A percentile compares a stretch with the other conserved stretches of the same genome.
phyloP scores from a whole-genome alignment of 2,888 invertebrate genomes.

The Eupithecia subumbrata region DNA sequence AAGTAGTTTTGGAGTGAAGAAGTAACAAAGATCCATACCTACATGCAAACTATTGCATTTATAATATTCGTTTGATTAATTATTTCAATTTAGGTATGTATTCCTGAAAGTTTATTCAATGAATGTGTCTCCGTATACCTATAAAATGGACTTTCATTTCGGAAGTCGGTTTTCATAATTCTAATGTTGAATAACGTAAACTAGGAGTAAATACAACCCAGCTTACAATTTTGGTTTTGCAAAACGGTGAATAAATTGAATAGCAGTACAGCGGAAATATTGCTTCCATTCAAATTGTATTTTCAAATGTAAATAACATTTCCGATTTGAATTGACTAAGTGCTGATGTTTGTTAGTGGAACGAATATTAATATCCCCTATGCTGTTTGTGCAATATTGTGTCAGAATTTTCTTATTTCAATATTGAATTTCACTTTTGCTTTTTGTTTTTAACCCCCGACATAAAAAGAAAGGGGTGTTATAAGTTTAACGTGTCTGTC shows the following conservation, averaged over 20 bases:
- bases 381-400: background rate
- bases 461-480: too few species aligned
- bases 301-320: background rate
- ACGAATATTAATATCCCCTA: background rate
- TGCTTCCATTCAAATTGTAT: background rate
- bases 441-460: background rate
- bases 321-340: background rate
- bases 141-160: background rate
- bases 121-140: background rate
- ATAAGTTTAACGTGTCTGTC: too few species aligned
- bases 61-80: too few species aligned
- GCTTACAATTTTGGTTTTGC: background rate
- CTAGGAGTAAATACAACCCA: background rate
- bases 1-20: too few species aligned
- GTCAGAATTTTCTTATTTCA: background rate
- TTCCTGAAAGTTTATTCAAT: background rate
- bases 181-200: background rate
- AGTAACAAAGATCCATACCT: too few species aligned
- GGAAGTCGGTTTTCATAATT: background rate
- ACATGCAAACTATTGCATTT: too few species aligned
- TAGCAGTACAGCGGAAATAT: background rate
- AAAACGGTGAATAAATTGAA: background rate
- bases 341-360: background rate
- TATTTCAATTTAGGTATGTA: too few species aligned
- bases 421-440: background rate